phyloP scores from a whole-genome alignment of 2,888 invertebrate genomes.

The Eremobia ochroleuca region DNA sequence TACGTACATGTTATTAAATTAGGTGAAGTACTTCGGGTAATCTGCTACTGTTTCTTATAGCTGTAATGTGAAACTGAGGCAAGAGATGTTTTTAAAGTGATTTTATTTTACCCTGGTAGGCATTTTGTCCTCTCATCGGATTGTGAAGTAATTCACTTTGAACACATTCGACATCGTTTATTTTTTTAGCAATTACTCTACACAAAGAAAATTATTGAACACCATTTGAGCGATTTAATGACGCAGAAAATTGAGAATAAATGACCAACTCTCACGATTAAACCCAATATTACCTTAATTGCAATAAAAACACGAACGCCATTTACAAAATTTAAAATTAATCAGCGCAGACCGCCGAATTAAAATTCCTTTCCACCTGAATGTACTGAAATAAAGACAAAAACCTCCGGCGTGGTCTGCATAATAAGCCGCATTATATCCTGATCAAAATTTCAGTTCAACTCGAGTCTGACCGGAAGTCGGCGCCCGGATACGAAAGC shows the following conservation, averaged over 20 bases:
- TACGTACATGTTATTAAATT: slow-evolving; percentile 43
- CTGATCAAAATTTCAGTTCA: slow-evolving; percentile 85
- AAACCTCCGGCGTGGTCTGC: slow-evolving; percentile 65
- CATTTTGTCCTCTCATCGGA: background rate
- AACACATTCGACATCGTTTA: background rate
- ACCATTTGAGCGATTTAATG: slow-evolving; percentile 4
- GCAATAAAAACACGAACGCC: slow-evolving; percentile 37
- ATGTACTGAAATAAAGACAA: slow-evolving; percentile 56
- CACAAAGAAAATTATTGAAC: background rate
- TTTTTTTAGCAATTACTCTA: slow-evolving; percentile 9
- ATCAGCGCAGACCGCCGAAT: slow-evolving; percentile 17
- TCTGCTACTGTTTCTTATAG: slow-evolving; percentile 4
- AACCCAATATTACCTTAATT: slow-evolving; percentile 46
- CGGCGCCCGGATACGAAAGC: slow-evolving; percentile 79
- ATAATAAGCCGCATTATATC: slow-evolving; percentile 84
- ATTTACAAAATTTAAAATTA: slow-evolving; percentile 33
- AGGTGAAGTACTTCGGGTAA: slow-evolving; percentile 22
- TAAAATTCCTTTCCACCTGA: slow-evolving; percentile 45
- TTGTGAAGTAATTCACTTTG: background rate
- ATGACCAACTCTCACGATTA: slow-evolving; percentile 20
- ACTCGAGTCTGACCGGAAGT: slow-evolving; percentile 79
- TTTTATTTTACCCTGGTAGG: background rate
- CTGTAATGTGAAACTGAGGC: background rate
- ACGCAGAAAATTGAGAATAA: background rate
- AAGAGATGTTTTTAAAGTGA: background rate